Evolutionary conservation across 2,797 vertebrate species (phyloP), one percentile per base, ranked within the genome.

Genomic region (Neomorphus geoffroyi): DNA sequence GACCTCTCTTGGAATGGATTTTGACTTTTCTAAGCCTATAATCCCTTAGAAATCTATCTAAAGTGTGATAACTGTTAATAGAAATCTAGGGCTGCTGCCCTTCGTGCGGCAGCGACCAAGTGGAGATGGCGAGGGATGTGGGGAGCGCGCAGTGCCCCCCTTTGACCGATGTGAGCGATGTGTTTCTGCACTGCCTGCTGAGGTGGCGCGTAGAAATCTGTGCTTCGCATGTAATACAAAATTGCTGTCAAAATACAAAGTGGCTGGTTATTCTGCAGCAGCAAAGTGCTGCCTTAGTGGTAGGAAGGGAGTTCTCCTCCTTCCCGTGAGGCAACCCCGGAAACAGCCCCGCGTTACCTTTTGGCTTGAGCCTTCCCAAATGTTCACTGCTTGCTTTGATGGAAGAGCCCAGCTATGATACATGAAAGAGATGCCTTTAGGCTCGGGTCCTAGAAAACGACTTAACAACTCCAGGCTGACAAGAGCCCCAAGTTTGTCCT

Each of bases 221-320:
- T 7, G 64, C 62, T 53, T 33, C 72, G 15, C 3, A 1, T 46
- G 3, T 0, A 5, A 1, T n/a, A 27, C 32, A 51, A 45, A 57
- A 17, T 2, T 19, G 12, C 45, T 65, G 15, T 15, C 17, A 10
- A 79, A 62, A 24, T 41, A 18, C 22, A 11, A 5, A 13, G 1
- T 32, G 50, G 2, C 15, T 13, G 72, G 3, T 58, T 53, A 14
- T 13, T 28, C 54, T 64, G 58, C 58, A 48, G 53, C 64, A 85
- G 61, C 13, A 51, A 71, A 84, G 51, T 26, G 61, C 82, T 79
- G 53, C 57, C 18, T 43, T 41, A 3, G 43, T n/a, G 37, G 11
- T 33, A 3, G 67, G 46, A 43, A 58, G 4, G 16, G 4, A 21
- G 35, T 7, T 86, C 16, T 62, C 48, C 46, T 80, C 17, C 35